Evolutionary conservation across 2,888 invertebrate genomes (phyloP), one percentile per base, ranked within the genome.

Genomic region (Lapara coniferarum): DNA sequence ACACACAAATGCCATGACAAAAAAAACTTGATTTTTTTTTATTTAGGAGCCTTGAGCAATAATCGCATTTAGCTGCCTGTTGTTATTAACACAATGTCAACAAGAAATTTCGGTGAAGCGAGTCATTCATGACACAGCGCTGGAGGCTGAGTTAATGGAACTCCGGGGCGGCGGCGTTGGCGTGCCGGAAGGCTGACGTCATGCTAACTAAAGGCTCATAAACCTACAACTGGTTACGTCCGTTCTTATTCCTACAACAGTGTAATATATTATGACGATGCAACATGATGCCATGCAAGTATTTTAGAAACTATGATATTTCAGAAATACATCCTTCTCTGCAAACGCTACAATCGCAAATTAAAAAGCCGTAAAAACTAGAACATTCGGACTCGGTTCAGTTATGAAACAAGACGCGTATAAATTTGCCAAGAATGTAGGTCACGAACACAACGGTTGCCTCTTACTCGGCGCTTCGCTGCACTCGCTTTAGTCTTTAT

Each of bases 391-490:
- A 80, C 78, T 80, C 76, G 70, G 80, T 83, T 83, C 81, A 80
- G 81, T 87, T 85, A 87, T 85, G 84, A 87, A 88, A 86, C 80
- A 82, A 86, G 86, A 86, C 82, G 83, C 82, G 83, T 84, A 85
- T 87, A 51, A 63, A 63, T 89, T 86, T 85, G 84, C 86, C 78
- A 88, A 87, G 88, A 87, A 91, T 91, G 89, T 88, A 85, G 89
- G 90, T 90, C 89, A 90, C 78, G 90, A 88, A 89, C 88, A 85
- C 84, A 84, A 80, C 85, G 83, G 86, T 87, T 85, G 87, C 88
- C 88, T 88, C 84, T 91, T 90, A 89, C 89, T 89, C 82, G 85
- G 84, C 87, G 90, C 89, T 90, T 89, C 89, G 89, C 85, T 90
- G 89, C 88, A 89, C 85, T 86, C 82, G 82, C 82, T 77, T 78